Percentiles rank a stretch among this genome's conserved stretches.
Conservation (phyloP, 1,140 invertebrate genomes). For the Bombus superbus region DNA sequence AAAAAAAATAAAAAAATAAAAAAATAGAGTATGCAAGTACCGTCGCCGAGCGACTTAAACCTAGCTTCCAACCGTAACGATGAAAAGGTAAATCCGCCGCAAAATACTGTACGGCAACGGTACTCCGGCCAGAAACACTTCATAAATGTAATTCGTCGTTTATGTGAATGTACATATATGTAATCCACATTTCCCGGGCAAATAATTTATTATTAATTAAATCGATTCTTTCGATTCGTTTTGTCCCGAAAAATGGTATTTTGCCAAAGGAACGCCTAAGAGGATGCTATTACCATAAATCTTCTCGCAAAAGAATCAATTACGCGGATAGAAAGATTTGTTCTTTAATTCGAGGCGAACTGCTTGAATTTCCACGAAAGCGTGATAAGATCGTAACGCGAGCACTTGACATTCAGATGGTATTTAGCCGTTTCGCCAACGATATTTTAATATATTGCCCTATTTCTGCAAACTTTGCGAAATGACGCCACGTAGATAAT, state of each 20-base stretch:
- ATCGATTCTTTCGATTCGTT: not conserved
- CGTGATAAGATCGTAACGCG: not conserved
- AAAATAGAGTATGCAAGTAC: too few relatives aligned
- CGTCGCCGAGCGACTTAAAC: too few relatives aligned
- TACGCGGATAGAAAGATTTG: not conserved
- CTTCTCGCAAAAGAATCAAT: not conserved
- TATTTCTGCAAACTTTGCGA: not conserved
- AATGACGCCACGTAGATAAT: too few relatives aligned
- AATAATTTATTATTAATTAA: too few relatives aligned
- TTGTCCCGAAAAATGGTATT: not conserved
- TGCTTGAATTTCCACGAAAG: not conserved
- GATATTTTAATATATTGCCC: not conserved
- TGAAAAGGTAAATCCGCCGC: too few relatives aligned
- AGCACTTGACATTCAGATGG: not conserved
- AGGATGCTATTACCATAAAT: not conserved
- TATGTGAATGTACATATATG: too few relatives aligned
- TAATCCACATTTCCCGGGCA: too few relatives aligned
- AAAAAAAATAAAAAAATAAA: too few relatives aligned
- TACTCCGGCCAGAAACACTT: too few relatives aligned
- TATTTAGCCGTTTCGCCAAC: not conserved
- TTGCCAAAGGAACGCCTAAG: not conserved
- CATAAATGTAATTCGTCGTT: too few relatives aligned
- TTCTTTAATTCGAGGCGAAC: conserved; percentile 10
- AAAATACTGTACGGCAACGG: too few relatives aligned
- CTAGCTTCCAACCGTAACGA: too few relatives aligned